Percentiles rank a stretch among this genome's conserved stretches.
phyloP scores from a whole-genome alignment of 2,888 invertebrate species.

The Andrena flavipes region DNA sequence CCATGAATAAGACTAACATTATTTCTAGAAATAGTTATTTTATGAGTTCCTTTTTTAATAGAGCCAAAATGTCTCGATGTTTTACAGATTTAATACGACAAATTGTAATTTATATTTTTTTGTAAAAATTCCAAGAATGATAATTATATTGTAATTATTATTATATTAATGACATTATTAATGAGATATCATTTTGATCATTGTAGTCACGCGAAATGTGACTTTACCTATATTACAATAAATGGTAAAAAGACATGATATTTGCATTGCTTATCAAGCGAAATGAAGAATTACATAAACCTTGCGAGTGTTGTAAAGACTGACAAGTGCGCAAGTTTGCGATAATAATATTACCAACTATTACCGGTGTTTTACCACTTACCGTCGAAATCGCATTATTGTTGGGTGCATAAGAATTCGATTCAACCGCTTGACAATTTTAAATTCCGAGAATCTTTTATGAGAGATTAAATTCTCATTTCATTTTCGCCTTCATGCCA shows the following conservation, averaged over 20 bases:
- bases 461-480: not conserved
- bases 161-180: constrained; percentile 82
- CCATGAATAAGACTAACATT: constrained; percentile 51
- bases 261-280: constrained; percentile 14
- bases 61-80: constrained; percentile 37
- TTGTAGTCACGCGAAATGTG: constrained; percentile 53
- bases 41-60: constrained; percentile 56
- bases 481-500: not conserved
- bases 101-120: constrained; percentile 78
- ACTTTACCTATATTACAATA: constrained; percentile 61
- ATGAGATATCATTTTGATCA: constrained; percentile 40
- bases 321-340: not conserved
- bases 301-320: not conserved
- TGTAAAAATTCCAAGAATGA: constrained; percentile 73
- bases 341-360: constrained; percentile 7
- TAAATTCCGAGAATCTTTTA: constrained; percentile 73
- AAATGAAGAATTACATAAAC: constrained; percentile 1
- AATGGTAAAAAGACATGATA: constrained; percentile 41
- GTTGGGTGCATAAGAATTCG: constrained; percentile 97
- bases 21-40: constrained; percentile 48
- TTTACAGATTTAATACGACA: constrained; percentile 56
- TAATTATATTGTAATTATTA: constrained; percentile 76
- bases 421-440: constrained; percentile 90
- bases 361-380: constrained; percentile 87
- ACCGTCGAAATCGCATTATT: constrained; percentile 97